A percentile compares a stretch with the other conserved stretches of the same genome.
These are phyloP conservation scores for Lasius fuliginosus DNA, from an alignment of 2,888 invertebrate species.

Conservation along the genomic window DNA sequence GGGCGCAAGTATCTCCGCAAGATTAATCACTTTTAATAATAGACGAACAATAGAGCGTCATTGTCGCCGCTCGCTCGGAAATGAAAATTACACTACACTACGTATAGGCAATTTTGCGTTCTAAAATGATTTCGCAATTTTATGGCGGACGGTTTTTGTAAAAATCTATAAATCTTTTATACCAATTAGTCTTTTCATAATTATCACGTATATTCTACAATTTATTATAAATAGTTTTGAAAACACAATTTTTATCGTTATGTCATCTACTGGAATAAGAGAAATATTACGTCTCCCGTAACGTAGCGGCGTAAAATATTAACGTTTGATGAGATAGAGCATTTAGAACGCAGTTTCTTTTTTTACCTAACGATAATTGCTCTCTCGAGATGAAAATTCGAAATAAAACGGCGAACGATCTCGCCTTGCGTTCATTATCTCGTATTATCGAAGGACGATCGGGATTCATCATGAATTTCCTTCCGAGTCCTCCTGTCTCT, in stretches of 20 bases:
- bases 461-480: constrained; percentile 48
- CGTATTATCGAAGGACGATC: constrained; percentile 36
- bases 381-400: constrained; percentile 17
- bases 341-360: neutral
- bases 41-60: constrained; percentile 35
- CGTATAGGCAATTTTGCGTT: neutral
- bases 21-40: constrained; percentile 46
- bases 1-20: constrained; percentile 31
- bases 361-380: neutral
- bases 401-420: constrained; percentile 30
- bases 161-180: neutral
- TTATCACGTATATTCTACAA: neutral
- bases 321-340: constrained; percentile 17
- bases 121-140: neutral
- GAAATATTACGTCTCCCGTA: neutral
- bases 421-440: constrained; percentile 49
- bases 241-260: neutral
- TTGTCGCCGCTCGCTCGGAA: constrained; percentile 7
- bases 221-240: neutral
- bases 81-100: constrained; percentile 1
- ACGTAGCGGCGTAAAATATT: neutral
- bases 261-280: neutral
- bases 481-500: constrained; percentile 54
- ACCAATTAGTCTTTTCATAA: neutral
- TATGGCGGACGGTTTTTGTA: neutral